Percentiles rank a stretch among this genome's conserved stretches.
Evolutionary conservation across 2,113 vertebrate genomes (phyloP).

Genomic region (Pandion haliaetus): DNA sequence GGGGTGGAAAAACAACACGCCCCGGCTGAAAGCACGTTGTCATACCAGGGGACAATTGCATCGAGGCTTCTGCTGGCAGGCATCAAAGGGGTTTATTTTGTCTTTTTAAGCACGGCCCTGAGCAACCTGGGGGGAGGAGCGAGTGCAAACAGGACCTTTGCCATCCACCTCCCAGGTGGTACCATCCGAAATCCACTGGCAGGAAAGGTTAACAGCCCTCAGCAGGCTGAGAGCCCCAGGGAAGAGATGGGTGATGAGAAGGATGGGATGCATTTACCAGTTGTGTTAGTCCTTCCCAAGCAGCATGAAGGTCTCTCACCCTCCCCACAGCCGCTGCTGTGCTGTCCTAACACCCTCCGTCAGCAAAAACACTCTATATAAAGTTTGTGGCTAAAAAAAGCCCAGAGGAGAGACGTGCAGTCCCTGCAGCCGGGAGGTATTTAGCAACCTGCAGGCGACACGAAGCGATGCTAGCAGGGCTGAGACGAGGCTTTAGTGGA

Average conservation of each 20-base stretch:
- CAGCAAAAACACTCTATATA: neutral
- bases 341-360: neutral
- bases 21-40: neutral
- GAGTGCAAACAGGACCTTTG: constrained; percentile 25
- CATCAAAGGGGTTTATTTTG: neutral
- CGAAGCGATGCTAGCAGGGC: neutral
- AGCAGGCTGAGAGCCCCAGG: neutral
- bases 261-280: neutral
- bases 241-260: neutral
- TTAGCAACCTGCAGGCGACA: accelerated
- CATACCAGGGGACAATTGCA: neutral
- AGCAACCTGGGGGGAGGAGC: neutral
- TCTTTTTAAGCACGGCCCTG: neutral
- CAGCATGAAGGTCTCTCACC: neutral
- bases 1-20: neutral
- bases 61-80: neutral
- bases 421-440: neutral
- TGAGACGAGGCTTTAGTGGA: neutral
- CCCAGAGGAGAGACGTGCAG: neutral
- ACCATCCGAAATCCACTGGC: neutral
- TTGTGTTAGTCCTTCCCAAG: neutral
- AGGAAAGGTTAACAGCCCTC: neutral
- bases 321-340: neutral
- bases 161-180: neutral
- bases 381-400: neutral